These are phyloP conservation scores for Lasioglossum lativentre DNA, from an alignment of 2,888 invertebrate species.

Conservation along the genomic window DNA sequence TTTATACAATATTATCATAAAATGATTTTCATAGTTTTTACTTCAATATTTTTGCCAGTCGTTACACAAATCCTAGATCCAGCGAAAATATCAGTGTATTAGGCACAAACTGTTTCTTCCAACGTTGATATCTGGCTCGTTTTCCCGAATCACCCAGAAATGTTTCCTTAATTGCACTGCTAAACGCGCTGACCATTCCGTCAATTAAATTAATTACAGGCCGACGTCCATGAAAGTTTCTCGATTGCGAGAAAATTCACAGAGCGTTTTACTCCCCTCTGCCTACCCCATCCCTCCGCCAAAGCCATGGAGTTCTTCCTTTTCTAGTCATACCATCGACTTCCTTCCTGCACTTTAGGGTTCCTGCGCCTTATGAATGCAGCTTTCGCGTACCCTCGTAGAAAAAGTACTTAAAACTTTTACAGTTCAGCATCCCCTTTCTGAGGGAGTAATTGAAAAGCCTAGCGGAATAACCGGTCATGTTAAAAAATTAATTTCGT, in stretches of 20 bases:
- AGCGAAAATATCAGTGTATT: background rate
- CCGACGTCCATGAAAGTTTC: conserved; percentile 64
- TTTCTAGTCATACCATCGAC: conserved; percentile 41
- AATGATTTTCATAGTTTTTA: background rate
- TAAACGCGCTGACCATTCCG: conserved; percentile 62
- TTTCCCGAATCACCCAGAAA: conserved; percentile 17
- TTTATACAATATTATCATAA: too few relatives aligned
- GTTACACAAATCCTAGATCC: background rate
- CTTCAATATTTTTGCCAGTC: background rate
- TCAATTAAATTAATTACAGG: conserved; percentile 75
- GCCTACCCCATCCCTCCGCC: background rate
- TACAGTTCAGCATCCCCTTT: conserved; percentile 42
- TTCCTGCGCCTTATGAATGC: conserved; percentile 56
- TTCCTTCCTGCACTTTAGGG: conserved; percentile 50
- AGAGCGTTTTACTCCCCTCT: conserved; percentile 36
- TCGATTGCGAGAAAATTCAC: conserved; percentile 68
- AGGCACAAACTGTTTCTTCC: background rate
- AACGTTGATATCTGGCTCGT: background rate
- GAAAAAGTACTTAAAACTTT: conserved; percentile 70
- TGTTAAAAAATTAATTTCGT: conserved; percentile 43
- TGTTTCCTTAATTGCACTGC: conserved; percentile 33
- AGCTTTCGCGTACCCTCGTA: conserved; percentile 55
- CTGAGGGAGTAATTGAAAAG: conserved; percentile 59
- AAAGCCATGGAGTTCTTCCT: conserved; percentile 1
- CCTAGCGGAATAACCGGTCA: conserved; percentile 43